phyloP scores from a whole-genome alignment of 2,888 invertebrate species.

The Lithodes maja region DNA sequence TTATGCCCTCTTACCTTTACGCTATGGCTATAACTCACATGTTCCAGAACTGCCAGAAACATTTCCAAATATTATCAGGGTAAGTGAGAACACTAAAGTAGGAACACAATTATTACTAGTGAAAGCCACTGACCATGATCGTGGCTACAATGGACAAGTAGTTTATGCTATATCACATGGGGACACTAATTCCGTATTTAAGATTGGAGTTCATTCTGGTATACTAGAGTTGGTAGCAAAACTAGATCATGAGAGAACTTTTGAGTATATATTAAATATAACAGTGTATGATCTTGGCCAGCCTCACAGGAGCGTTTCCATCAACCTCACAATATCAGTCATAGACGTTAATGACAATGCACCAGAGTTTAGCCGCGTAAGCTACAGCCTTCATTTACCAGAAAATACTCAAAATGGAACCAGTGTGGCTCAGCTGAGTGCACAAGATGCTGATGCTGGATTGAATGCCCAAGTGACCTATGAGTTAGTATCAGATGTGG shows the following conservation, averaged over 20 bases:
- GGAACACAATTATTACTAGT: slow-evolving; percentile 77
- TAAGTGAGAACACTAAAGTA: slow-evolving; percentile 88
- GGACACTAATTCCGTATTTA: slow-evolving; percentile 87
- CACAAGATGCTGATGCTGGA: slow-evolving; percentile 79
- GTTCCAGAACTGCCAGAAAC: slow-evolving; percentile 87
- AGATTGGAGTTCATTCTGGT: slow-evolving; percentile 89
- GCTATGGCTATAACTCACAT: slow-evolving; percentile 82
- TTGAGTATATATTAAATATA: slow-evolving; percentile 88
- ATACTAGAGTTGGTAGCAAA: slow-evolving; percentile 90
- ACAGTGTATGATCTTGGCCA: slow-evolving; percentile 90
- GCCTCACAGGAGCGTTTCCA: slow-evolving; percentile 87
- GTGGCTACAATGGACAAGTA: slow-evolving; percentile 93
- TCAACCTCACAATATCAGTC: slow-evolving; percentile 86
- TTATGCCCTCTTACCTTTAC: slow-evolving; percentile 56
- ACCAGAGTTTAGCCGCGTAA: slow-evolving; percentile 85
- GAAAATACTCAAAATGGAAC: slow-evolving; percentile 93
- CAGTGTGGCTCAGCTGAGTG: slow-evolving; percentile 89
- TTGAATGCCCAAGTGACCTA: slow-evolving; percentile 89
- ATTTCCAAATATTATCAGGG: slow-evolving; percentile 86
- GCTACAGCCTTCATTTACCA: slow-evolving; percentile 89
- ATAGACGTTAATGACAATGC: slow-evolving; percentile 94
- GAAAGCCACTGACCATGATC: slow-evolving; percentile 77
- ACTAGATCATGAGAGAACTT: slow-evolving; percentile 90
- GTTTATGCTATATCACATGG: slow-evolving; percentile 91
- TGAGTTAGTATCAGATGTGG: slow-evolving; percentile 91